Evolutionary conservation across 2,888 invertebrate genomes (phyloP), one percentile per base, ranked within the genome.

Genomic region (Drosophila tanythrix): DNA sequence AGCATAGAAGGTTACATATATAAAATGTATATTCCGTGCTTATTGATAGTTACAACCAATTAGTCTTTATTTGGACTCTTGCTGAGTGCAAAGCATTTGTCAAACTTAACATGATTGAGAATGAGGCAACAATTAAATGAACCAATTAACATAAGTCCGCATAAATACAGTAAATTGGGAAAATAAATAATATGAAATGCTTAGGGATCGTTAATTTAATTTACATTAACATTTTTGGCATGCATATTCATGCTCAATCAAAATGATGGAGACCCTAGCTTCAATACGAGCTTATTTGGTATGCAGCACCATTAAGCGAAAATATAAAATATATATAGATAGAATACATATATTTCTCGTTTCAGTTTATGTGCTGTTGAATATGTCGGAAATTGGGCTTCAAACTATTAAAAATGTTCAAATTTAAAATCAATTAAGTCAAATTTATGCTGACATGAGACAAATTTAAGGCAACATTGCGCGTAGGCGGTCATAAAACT

Each of bases 391-490:
- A 88, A 82, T 74, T 74, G 82, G 84, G 70, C 79, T 81, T 74
- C 69, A 79, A 72, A 69, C 73, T 76, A 85, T 82, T 82, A 88
- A 79, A 82, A 79, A 76, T 78, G 75, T 53, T 88, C 77, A 89
- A 85, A 81, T 83, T 88, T 83, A 88, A 88, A 88, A 89, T 86
- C 88, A 88, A 87, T 87, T 88, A 88, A 88, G 78, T 75, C 78
- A 88, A 89, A 88, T 87, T 85, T 88, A 87, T 87, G 74, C 90
- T 75, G 88, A 82, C 88, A 72, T 79, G 72, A 78, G 88, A 88
- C 86, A 85, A 81, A 89, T 83, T 75, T 77, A 63, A 84, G 72
- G 68, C 77, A 68, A 59, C 57, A 77, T 56, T 74, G 60, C 66
- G 78, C 73, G 87, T 88, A 81, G 90, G 88, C 78, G 87, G 71